A percentile compares a stretch with the other conserved stretches of the same genome.
phyloP scores from a whole-genome alignment of 2,888 invertebrate species.

The Latrodectus elegans region DNA sequence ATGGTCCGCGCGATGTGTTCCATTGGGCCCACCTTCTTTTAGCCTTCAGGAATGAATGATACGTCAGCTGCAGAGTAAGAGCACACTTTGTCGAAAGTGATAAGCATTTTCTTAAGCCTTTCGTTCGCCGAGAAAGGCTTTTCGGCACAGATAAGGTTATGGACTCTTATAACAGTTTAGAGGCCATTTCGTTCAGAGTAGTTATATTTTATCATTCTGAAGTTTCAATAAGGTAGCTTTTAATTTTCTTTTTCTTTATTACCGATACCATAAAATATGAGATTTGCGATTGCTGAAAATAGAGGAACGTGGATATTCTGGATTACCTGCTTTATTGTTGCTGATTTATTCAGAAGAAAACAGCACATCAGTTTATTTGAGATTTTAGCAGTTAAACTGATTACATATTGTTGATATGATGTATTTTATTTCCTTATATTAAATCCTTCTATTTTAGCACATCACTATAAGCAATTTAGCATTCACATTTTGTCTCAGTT shows the following conservation, averaged over 20 bases:
- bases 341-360: background rate
- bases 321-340: background rate
- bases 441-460: too few species aligned
- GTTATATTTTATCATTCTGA: background rate
- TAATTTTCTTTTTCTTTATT: background rate
- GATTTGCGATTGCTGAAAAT: too few species aligned
- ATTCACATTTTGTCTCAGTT: too few species aligned
- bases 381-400: too few species aligned
- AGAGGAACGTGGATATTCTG: background rate
- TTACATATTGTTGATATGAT: too few species aligned
- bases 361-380: too few species aligned
- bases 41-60: background rate
- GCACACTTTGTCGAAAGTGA: conserved; percentile 28
- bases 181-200: conserved; percentile 16
- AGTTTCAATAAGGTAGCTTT: background rate
- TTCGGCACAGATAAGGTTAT: conserved; percentile 54
- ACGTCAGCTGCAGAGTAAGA: background rate
- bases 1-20: conserved; percentile 12
- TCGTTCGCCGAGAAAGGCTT: conserved; percentile 12
- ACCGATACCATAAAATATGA: too few species aligned
- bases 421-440: too few species aligned
- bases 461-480: too few species aligned
- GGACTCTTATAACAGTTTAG: conserved; percentile 39
- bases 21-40: conserved; percentile 25
- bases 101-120: conserved; percentile 14